Conservation (phyloP, 2,888 invertebrate species). For the Brachylomia viminalis region DNA sequence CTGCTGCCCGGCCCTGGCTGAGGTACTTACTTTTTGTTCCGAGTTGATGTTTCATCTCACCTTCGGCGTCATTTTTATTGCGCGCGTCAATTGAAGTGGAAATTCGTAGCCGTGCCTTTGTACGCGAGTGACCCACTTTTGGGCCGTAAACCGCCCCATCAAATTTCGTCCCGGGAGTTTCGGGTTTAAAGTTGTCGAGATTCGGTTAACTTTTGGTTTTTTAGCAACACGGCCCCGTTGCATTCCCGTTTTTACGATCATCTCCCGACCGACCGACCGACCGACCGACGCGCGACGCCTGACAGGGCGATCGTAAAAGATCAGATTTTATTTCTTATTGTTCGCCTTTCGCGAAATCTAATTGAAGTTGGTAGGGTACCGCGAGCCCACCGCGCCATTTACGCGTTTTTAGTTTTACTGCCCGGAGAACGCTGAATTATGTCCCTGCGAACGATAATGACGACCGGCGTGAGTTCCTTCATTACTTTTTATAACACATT, state of each 20-base stretch:
- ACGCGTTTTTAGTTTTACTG: conserved; percentile 89
- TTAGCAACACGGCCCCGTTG: conserved; percentile 84
- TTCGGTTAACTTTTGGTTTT: conserved; percentile 82
- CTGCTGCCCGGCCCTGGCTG: conserved; percentile 17
- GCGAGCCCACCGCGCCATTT: conserved; percentile 81
- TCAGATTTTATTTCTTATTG: conserved; percentile 90
- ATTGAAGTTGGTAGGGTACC: conserved; percentile 84
- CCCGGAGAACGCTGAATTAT: conserved; percentile 82
- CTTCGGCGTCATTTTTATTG: conserved; percentile 67
- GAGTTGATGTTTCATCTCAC: conserved; percentile 62
- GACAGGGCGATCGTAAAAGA: conserved; percentile 88
- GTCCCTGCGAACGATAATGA: conserved; percentile 80
- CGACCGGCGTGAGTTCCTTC: conserved; percentile 80
- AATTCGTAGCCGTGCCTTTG: conserved; percentile 69
- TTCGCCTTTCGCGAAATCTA: conserved; percentile 89
- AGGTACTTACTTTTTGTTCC: conserved; percentile 51
- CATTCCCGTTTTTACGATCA: conserved; percentile 87
- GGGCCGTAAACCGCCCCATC: conserved; percentile 84
- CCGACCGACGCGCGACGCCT: conserved; percentile 86
- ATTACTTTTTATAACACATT: conserved; percentile 86
- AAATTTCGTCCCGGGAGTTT: conserved; percentile 81
- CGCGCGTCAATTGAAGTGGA: conserved; percentile 66
- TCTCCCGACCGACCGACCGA: conserved; percentile 83
- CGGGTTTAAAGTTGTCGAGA: conserved; percentile 75
- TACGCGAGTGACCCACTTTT: conserved; percentile 85